Evolutionary conservation across 2,888 invertebrate genomes (phyloP), one percentile per base, ranked within the genome.

Genomic region (Fabriciana adippe): DNA sequence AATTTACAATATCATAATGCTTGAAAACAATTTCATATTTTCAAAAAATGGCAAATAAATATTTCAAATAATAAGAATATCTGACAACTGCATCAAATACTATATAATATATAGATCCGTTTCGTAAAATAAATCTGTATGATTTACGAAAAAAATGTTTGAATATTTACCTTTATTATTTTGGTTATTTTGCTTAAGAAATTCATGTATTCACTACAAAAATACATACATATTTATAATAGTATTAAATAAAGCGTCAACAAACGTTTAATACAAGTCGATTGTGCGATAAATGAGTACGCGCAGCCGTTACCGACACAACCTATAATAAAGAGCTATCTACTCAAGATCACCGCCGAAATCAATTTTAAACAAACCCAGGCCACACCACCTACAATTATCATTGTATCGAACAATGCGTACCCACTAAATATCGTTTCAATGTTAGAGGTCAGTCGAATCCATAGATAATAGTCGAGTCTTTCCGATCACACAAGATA

Each of bases 321-420:
- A 81, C 82, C 84, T 81, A 81, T 89, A 89, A 90, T 90, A 89
- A 88, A 76, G 81, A 79, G 71, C 79, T 90, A 91, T 92, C 92
- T 79, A 69, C 74, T 71, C 75, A 75, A 77, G 83, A 90, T 92
- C 91, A 84, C 80, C 81, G 79, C 88, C 91, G 86, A 89, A 92
- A 91, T 91, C 92, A 90, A 92, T 92, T 92, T 90, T 89, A 90
- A 91, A 91, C 89, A 90, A 90, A 91, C 90, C 89, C 84, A 84
- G 85, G 83, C 88, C 86, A 85, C 87, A 85, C 87, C 89, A 89
- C 90, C 90, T 90, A 89, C 89, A 91, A 91, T 90, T 90, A 91
- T 87, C 81, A 86, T 86, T 81, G 82, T 82, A 81, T 78, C 79
- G 84, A 87, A 90, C 90, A 90, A 90, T 89, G 85, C 86, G 81